Evolutionary conservation across 2,888 invertebrate species (phyloP).

Genomic region (Eutolmus rufibarbis): DNA sequence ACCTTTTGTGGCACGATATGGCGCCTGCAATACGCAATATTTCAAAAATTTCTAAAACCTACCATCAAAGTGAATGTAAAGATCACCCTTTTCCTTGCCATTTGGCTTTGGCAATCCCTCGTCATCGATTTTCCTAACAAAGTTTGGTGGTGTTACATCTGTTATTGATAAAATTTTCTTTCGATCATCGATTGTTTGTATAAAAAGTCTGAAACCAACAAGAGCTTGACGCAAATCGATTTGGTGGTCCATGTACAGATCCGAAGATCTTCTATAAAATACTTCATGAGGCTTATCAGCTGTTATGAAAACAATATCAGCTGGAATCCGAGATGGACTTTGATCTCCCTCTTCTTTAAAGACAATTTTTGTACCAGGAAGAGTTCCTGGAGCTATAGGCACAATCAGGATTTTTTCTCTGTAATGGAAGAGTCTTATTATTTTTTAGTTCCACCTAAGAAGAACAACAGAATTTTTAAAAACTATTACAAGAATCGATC

Average conservation of each 20-base stretch:
- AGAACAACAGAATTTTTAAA: not conserved
- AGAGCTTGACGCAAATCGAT: conserved; percentile 76
- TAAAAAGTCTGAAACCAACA: conserved; percentile 71
- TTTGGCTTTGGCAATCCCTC: conserved; percentile 78
- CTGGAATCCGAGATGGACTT: conserved; percentile 71
- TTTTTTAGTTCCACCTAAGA: not conserved
- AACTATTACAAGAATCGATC: too few species aligned
- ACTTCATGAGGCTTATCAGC: conserved; percentile 75
- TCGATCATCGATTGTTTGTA: conserved; percentile 76
- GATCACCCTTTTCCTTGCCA: conserved; percentile 69
- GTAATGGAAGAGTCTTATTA: not conserved
- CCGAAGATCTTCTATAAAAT: conserved; percentile 72
- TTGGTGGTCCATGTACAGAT: conserved; percentile 70
- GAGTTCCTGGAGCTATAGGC: conserved; percentile 77
- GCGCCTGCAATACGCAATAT: not conserved
- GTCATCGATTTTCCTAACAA: conserved; percentile 71
- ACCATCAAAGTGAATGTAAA: conserved; percentile 73
- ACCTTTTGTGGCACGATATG: too few species aligned
- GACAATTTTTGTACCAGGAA: conserved; percentile 73
- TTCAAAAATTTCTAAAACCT: not conserved
- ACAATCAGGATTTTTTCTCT: conserved; percentile 77
- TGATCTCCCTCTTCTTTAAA: conserved; percentile 85
- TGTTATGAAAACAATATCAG: conserved; percentile 77
- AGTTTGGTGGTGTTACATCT: conserved; percentile 75
- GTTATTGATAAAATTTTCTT: conserved; percentile 73